Conservation (phyloP, 2,888 invertebrate genomes). For the Cryptus viduatorius region DNA sequence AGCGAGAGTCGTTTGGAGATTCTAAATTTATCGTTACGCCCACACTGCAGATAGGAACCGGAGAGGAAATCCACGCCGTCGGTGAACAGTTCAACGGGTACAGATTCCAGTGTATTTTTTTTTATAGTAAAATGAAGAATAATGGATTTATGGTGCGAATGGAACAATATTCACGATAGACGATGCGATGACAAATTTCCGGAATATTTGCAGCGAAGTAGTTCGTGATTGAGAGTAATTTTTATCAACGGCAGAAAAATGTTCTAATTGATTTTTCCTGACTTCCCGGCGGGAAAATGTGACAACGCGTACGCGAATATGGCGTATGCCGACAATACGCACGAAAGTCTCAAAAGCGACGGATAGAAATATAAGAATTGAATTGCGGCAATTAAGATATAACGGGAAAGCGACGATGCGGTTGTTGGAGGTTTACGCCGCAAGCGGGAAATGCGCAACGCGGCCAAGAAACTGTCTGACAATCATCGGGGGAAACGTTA, state of each 20-base stretch:
- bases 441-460: slow-evolving; percentile 16
- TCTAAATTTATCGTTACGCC: slow-evolving; percentile 40
- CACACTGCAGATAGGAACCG: slow-evolving; percentile 2
- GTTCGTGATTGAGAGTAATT: too few relatives aligned
- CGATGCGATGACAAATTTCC: neutral
- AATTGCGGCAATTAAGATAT: slow-evolving; percentile 42
- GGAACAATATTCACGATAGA: neutral
- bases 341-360: too few relatives aligned
- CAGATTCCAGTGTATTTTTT: neutral
- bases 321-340: too few relatives aligned
- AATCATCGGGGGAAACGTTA: slow-evolving; percentile 27
- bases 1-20: neutral
- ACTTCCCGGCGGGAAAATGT: too few relatives aligned
- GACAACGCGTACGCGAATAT: too few relatives aligned
- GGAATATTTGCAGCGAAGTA: too few relatives aligned
- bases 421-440: neutral
- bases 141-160: neutral
- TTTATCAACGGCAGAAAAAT: too few relatives aligned
- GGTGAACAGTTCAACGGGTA: slow-evolving; percentile 7
- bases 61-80: slow-evolving; percentile 18
- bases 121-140: neutral
- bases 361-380: slow-evolving; percentile 19
- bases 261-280: too few relatives aligned
- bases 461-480: slow-evolving; percentile 24
- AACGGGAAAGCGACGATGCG: neutral